Evolutionary conservation across 2,888 invertebrate species (phyloP).

Genomic region (Eilema depressum): DNA sequence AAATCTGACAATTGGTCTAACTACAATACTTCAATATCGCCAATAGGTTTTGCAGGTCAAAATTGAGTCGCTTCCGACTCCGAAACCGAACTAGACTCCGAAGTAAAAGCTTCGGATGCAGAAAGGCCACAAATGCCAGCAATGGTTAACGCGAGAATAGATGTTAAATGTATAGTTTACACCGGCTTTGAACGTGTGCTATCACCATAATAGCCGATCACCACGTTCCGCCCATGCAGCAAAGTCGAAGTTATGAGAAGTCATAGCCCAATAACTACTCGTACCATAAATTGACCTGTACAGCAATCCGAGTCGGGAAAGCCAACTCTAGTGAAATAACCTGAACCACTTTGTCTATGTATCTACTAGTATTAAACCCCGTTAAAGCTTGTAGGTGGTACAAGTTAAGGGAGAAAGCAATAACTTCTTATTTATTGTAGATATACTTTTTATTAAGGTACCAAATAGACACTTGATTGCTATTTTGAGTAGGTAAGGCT

Average conservation of each 20-base stretch:
- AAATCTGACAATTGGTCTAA: no score
- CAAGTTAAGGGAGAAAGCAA: slow-evolving; percentile 40
- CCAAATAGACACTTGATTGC: no score
- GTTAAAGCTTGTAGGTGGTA: slow-evolving; percentile 64
- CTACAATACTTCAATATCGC: no score
- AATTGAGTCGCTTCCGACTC: no score
- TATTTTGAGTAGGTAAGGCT: no score
- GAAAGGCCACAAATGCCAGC: no score
- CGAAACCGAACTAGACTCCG: no score
- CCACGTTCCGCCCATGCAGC: slow-evolving; percentile 31
- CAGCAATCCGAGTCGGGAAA: slow-evolving; percentile 52
- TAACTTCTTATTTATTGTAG: neutral
- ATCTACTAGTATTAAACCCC: slow-evolving; percentile 66
- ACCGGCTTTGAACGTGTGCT: neutral
- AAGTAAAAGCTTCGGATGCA: no score
- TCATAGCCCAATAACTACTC: slow-evolving; percentile 62
- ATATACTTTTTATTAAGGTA: no score
- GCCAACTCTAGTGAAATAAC: slow-evolving; percentile 74
- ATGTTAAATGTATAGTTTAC: neutral
- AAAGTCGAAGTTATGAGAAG: slow-evolving; percentile 39
- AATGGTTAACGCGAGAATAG: neutral
- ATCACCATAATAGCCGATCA: slow-evolving; percentile 14
- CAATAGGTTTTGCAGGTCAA: no score
- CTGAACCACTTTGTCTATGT: slow-evolving; percentile 73
- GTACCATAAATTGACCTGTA: slow-evolving; percentile 62